Evolutionary conservation across 2,113 vertebrate genomes (phyloP).

Genomic region (Prolemur simus): DNA sequence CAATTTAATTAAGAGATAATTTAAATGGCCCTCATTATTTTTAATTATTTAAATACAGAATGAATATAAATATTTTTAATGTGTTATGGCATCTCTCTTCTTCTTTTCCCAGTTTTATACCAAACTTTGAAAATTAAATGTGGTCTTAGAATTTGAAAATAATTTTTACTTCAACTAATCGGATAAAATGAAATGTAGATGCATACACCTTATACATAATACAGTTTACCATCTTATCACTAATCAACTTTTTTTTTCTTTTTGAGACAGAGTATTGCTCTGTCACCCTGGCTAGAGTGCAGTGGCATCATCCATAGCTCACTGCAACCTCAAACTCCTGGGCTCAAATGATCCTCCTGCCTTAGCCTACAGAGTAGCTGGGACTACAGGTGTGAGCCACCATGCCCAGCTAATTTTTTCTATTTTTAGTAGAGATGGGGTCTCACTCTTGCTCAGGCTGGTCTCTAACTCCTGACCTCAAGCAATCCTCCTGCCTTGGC

Average conservation of each 20-base stretch:
- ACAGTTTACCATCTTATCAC: neutral
- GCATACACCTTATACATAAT: neutral
- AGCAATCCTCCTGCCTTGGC: too few relatives aligned
- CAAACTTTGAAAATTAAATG: slow-evolving; percentile 26
- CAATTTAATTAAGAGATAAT: neutral
- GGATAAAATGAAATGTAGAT: slow-evolving; percentile 1
- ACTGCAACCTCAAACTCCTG: too few relatives aligned
- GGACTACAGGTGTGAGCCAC: too few relatives aligned
- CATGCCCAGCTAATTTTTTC: too few relatives aligned
- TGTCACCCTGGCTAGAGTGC: too few relatives aligned
- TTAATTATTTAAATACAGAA: slow-evolving; percentile 41
- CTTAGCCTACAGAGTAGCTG: too few relatives aligned
- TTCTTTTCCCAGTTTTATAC: neutral
- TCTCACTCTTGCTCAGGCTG: too few relatives aligned
- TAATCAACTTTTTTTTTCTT: neutral
- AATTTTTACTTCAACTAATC: neutral
- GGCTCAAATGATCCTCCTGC: too few relatives aligned
- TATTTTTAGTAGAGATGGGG: too few relatives aligned
- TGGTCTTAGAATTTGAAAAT: neutral
- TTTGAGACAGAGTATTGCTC: too few relatives aligned
- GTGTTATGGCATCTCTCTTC: neutral
- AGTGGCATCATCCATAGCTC: too few relatives aligned
- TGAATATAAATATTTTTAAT: neutral
- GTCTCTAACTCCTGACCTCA: too few relatives aligned
- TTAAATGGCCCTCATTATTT: neutral